Evolutionary conservation across 2,888 invertebrate species (phyloP).

Genomic region (Serripes groenlandicus): DNA sequence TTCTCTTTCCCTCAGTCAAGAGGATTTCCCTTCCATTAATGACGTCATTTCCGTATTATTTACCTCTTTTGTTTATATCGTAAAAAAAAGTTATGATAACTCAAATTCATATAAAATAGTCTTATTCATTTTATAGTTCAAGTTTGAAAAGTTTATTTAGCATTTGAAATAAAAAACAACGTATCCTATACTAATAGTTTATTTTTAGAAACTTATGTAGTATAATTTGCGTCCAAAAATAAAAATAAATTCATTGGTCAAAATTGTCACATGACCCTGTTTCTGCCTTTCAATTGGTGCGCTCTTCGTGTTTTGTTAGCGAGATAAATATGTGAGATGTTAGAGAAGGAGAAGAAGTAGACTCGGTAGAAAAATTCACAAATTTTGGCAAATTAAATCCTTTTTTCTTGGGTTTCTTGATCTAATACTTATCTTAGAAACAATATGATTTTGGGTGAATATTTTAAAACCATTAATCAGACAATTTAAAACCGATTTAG

Average conservation of each 20-base stretch:
- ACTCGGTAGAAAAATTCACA: neutral
- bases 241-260: constrained; percentile 41
- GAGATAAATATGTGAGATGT: constrained; percentile 47
- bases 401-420: too few relatives aligned
- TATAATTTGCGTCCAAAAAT: constrained; percentile 33
- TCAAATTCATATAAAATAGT: too few relatives aligned
- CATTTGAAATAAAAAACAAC: neutral
- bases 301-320: constrained; percentile 56
- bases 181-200: neutral
- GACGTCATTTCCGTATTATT: constrained; percentile 14
- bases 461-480: too few relatives aligned
- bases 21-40: constrained; percentile 9
- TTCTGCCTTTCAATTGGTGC: constrained; percentile 53
- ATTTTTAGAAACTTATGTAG: constrained; percentile 36
- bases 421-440: too few relatives aligned
- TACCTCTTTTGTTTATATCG: too few relatives aligned
- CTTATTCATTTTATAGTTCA: too few relatives aligned
- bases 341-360: constrained; percentile 17
- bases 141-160: too few relatives aligned
- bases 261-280: constrained; percentile 52
- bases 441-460: too few relatives aligned
- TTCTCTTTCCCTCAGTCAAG: too few relatives aligned
- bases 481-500: too few relatives aligned
- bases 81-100: too few relatives aligned
- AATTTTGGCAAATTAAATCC: too few relatives aligned